Percentiles rank a stretch among this genome's conserved stretches.
Conservation (phyloP, 2,888 invertebrate species). For the Pyrocoelia pectoralis region DNA sequence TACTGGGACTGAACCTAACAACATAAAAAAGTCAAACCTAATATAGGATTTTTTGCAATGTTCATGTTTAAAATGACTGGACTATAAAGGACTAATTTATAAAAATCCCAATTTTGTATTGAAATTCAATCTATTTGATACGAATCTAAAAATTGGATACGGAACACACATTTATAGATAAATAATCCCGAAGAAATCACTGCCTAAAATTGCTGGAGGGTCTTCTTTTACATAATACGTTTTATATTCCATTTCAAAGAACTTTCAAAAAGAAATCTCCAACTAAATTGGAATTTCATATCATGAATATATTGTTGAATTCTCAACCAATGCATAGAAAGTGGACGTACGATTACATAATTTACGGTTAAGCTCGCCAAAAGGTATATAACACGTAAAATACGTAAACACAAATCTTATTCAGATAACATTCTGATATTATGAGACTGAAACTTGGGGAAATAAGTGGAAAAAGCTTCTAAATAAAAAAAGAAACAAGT, state of each 20-base stretch:
- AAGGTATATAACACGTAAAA: not conserved
- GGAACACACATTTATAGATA: conserved; percentile 22
- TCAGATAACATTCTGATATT: too few species aligned
- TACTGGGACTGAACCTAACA: too few species aligned
- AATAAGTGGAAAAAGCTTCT: too few species aligned
- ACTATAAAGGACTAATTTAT: too few species aligned
- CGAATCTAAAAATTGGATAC: conserved; percentile 22
- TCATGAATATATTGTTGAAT: conserved; percentile 45
- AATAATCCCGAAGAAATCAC: conserved; percentile 31
- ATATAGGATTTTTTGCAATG: too few species aligned
- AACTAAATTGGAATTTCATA: conserved; percentile 47
- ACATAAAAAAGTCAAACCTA: too few species aligned
- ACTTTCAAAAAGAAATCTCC: conserved; percentile 37
- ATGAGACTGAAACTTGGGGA: too few species aligned
- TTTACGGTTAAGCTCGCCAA: conserved; percentile 12
- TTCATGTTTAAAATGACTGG: too few species aligned
- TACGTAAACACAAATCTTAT: not conserved
- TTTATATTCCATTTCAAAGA: conserved; percentile 34
- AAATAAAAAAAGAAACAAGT: not conserved
- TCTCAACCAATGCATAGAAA: conserved; percentile 45
- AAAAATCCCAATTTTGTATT: too few species aligned
- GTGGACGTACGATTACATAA: conserved; percentile 37
- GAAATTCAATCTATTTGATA: conserved; percentile 18
- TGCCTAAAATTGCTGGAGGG: conserved; percentile 24
- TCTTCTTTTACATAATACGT: conserved; percentile 33